These are phyloP conservation scores for Labrus mixtus DNA, from an alignment of 2,113 vertebrate genomes.

Conservation along the genomic window DNA sequence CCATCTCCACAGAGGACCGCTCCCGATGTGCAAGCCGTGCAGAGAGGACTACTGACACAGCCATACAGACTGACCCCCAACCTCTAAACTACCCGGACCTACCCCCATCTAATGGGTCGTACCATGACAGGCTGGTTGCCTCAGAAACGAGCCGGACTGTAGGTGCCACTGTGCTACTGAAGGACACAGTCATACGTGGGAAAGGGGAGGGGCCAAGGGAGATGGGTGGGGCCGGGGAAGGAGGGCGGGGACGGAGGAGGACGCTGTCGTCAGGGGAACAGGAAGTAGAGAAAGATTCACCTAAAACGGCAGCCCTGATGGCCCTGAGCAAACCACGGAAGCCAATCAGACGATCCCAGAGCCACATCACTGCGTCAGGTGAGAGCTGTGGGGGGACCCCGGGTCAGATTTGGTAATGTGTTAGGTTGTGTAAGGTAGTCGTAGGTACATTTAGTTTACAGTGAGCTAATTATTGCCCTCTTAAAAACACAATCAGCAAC, in stretches of 20 bases:
- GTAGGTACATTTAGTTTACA: no score
- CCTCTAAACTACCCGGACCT: conserved; percentile 39
- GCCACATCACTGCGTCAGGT: conserved; percentile 93
- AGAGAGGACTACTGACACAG: conserved; percentile 85
- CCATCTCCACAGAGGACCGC: conserved; percentile 87
- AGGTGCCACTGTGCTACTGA: conserved; percentile 88
- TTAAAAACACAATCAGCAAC: no score
- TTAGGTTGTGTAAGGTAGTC: no score
- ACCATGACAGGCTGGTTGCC: conserved; percentile 29
- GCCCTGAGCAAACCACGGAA: conserved; percentile 92
- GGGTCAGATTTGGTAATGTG: no score
- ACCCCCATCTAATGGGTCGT: conserved; percentile 11
- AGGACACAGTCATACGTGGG: conserved; percentile 90
- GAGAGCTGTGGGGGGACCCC: conserved; percentile 49
- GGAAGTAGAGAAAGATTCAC: conserved; percentile 81
- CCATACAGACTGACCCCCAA: conserved; percentile 91
- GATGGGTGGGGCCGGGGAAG: conserved; percentile 68
- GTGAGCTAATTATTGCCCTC: no score
- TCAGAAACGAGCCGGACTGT: conserved; percentile 87
- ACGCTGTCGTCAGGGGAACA: conserved; percentile 79
- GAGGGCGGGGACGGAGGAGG: conserved; percentile 45
- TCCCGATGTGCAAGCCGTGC: conserved; percentile 53
- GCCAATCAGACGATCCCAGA: conserved; percentile 94
- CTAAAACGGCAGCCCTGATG: conserved; percentile 92
- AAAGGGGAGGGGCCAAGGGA: conserved; percentile 78